Evolutionary conservation across 2,888 invertebrate genomes (phyloP).

Genomic region (Athetis lepigone): DNA sequence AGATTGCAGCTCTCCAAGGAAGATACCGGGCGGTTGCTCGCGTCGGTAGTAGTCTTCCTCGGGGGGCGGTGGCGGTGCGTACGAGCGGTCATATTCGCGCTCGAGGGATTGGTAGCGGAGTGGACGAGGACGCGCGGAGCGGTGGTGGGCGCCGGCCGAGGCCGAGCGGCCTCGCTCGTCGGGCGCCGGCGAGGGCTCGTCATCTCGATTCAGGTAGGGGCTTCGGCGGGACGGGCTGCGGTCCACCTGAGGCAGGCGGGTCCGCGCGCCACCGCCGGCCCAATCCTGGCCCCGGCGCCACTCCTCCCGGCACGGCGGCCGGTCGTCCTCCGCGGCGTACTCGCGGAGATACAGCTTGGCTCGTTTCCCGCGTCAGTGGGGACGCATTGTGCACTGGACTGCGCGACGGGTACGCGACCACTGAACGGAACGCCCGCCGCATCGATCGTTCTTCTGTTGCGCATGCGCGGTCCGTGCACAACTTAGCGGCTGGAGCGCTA

Average conservation of each 20-base stretch:
- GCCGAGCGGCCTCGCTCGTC: slow-evolving; percentile 95
- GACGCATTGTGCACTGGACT: slow-evolving; percentile 84
- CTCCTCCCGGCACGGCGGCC: slow-evolving; percentile 89
- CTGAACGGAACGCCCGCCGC: slow-evolving; percentile 80
- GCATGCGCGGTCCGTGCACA: slow-evolving; percentile 71
- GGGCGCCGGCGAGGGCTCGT: slow-evolving; percentile 95
- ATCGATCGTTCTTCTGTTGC: slow-evolving; percentile 83
- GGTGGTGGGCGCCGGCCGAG: slow-evolving; percentile 93
- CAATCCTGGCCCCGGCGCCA: slow-evolving; percentile 84
- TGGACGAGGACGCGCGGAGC: slow-evolving; percentile 95
- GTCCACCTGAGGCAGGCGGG: slow-evolving; percentile 95
- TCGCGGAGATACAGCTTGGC: slow-evolving; percentile 90
- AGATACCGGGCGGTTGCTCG: slow-evolving; percentile 91
- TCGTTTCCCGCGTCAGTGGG: slow-evolving; percentile 87
- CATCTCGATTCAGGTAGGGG: slow-evolving; percentile 94
- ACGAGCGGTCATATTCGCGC: slow-evolving; percentile 96
- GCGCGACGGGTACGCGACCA: slow-evolving; percentile 89
- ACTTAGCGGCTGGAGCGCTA: slow-evolving; percentile 80
- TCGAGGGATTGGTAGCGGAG: slow-evolving; percentile 94
- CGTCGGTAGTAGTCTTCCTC: slow-evolving; percentile 91
- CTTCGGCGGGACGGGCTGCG: slow-evolving; percentile 96
- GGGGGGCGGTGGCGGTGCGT: slow-evolving; percentile 95
- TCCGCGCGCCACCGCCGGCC: slow-evolving; percentile 87
- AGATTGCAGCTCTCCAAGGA: slow-evolving; percentile 96
- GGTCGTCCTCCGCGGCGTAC: slow-evolving; percentile 90